Evolutionary conservation across 2,888 invertebrate species (phyloP).

Genomic region (Trilocha varians): DNA sequence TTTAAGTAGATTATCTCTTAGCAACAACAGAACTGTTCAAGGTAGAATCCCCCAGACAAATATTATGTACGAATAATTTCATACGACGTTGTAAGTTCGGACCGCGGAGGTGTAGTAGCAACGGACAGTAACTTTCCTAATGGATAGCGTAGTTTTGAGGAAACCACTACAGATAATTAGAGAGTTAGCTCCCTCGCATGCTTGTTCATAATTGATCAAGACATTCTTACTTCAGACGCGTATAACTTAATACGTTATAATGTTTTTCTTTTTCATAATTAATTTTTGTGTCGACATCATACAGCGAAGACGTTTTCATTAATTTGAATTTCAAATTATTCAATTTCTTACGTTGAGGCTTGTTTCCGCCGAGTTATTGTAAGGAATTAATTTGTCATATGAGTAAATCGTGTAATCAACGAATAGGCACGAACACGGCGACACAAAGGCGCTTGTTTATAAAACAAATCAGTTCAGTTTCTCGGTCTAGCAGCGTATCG

Average conservation of each 20-base stretch:
- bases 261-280: conserved; percentile 14
- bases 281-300: conserved; percentile 10
- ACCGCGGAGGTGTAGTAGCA: conserved; percentile 26
- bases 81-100: conserved; percentile 38
- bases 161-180: conserved; percentile 58
- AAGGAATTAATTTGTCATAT: conserved; percentile 30
- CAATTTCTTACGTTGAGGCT: conserved; percentile 22
- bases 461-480: conserved; percentile 51
- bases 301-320: conserved; percentile 13
- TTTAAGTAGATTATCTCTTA: too few species aligned
- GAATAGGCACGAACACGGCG: conserved; percentile 34
- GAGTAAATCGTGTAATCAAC: conserved; percentile 35
- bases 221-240: conserved; percentile 32
- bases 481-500: conserved; percentile 39
- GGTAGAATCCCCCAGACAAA: not conserved
- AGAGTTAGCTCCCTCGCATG: conserved; percentile 45
- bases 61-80: conserved; percentile 48
- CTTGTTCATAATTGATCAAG: conserved; percentile 50
- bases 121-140: conserved; percentile 49
- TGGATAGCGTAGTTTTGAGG: conserved; percentile 55
- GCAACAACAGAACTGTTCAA: too few species aligned
- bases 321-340: conserved; percentile 27
- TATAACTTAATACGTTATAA: conserved; percentile 18
- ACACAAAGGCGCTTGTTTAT: conserved; percentile 63
- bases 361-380: conserved; percentile 24